Conservation (phyloP, 2,113 vertebrate species). For the Marmota monax region DNA sequence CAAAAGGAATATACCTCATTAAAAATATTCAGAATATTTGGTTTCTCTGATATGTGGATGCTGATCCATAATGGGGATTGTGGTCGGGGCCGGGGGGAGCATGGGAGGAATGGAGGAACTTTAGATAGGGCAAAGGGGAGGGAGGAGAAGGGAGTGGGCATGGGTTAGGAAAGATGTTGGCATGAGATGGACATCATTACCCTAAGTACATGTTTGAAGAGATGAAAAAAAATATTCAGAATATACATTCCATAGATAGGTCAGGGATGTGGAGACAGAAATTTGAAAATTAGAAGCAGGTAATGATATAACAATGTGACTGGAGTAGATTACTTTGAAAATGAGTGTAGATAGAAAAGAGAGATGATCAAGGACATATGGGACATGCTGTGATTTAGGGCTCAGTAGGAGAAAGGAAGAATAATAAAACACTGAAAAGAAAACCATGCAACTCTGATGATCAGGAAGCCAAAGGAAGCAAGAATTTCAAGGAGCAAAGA, state of each 20-base stretch:
- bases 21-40: constrained; percentile 18
- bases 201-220: no score
- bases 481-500: neutral
- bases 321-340: neutral
- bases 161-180: no score
- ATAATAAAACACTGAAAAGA: neutral
- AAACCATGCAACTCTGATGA: neutral
- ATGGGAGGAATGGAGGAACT: no score
- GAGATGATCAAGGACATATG: neutral
- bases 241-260: neutral
- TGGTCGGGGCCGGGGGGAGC: no score
- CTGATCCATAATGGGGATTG: no score
- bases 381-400: neutral
- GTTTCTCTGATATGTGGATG: no score
- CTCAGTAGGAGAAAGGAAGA: neutral
- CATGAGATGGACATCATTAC: no score
- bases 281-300: neutral
- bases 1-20: neutral
- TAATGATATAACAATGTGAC: neutral
- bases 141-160: no score
- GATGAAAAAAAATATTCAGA: constrained; percentile 1
- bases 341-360: neutral
- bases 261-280: neutral
- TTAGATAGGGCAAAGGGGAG: no score
- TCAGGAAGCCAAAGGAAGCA: neutral